These are phyloP conservation scores for Pogonocichla stellata DNA, from an alignment of 2,113 vertebrate species.

Conservation along the genomic window DNA sequence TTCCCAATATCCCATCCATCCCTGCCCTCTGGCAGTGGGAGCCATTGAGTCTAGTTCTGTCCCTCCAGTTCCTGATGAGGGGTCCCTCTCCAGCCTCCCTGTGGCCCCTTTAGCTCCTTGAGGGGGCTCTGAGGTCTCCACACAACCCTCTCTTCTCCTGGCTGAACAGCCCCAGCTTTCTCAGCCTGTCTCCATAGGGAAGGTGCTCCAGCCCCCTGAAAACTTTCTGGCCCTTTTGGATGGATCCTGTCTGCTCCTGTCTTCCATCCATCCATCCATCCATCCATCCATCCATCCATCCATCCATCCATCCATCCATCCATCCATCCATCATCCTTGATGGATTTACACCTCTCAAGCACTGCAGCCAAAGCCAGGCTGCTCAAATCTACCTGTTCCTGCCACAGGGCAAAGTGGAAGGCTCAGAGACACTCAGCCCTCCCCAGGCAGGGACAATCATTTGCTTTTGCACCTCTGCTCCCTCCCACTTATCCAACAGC, in stretches of 20 bases:
- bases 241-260: not conserved
- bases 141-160: not conserved
- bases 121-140: not conserved
- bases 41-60: not conserved
- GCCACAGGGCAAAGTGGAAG: not conserved
- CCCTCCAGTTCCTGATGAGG: not conserved
- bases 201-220: not conserved
- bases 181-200: not conserved
- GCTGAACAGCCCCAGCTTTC: not conserved
- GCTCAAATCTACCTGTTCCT: not conserved
- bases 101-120: not conserved
- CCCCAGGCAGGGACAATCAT: not conserved
- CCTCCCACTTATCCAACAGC: not conserved
- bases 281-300: not conserved
- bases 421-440: not conserved
- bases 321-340: not conserved
- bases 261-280: not conserved
- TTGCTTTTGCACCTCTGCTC: not conserved
- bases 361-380: not conserved
- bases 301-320: not conserved
- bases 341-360: not conserved
- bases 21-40: not conserved
- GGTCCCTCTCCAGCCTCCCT: not conserved
- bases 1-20: not conserved
- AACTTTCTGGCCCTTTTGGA: not conserved